Evolutionary conservation across 2,797 vertebrate species (phyloP).

Genomic region (Trachops cirrhosus): DNA sequence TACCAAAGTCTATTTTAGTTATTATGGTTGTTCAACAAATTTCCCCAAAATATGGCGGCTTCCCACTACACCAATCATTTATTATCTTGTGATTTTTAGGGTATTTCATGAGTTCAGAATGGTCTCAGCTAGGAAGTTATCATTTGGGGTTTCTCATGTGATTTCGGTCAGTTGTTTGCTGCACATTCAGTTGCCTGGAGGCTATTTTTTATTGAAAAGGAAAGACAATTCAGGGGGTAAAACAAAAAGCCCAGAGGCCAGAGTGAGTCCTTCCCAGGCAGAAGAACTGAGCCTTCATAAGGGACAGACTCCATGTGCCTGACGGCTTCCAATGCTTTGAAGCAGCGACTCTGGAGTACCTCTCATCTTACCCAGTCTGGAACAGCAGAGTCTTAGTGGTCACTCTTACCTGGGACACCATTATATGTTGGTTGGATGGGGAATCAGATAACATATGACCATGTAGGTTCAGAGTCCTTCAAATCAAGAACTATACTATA

Average conservation of each 20-base stretch:
- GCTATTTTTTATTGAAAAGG: background rate
- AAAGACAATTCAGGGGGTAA: background rate
- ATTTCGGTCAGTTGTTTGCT: background rate
- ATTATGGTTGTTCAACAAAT: background rate
- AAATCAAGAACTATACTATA: background rate
- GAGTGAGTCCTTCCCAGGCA: background rate
- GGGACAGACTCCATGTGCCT: background rate
- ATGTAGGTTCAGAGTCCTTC: background rate
- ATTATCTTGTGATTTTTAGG: background rate
- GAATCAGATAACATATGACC: background rate
- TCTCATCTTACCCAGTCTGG: background rate
- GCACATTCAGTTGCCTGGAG: background rate
- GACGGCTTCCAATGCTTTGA: background rate
- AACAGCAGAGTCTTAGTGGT: background rate
- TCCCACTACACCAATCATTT: background rate
- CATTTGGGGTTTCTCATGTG: background rate
- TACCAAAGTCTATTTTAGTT: background rate
- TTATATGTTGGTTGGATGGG: background rate
- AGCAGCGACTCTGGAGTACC: background rate
- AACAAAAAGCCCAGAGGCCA: background rate
- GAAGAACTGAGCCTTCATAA: background rate
- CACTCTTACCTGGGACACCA: background rate
- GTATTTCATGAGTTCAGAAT: background rate
- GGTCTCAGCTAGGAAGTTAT: background rate
- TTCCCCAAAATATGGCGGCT: background rate